phyloP scores from a whole-genome alignment of 1,140 invertebrate genomes.

The Ceratosolen solmsi region DNA sequence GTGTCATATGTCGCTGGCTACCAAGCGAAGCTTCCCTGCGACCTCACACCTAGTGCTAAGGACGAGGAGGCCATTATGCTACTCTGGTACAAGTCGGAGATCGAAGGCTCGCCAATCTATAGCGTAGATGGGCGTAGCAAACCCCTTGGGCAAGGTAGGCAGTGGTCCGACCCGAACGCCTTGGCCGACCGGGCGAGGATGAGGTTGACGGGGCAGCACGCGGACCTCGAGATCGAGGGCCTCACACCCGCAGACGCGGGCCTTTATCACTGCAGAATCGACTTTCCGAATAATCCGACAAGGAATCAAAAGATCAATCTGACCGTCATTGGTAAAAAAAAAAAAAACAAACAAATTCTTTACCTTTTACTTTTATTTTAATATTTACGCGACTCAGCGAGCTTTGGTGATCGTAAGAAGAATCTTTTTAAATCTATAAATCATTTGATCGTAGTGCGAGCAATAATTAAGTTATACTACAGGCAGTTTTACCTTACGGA shows the following conservation, averaged over 20 bases:
- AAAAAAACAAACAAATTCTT: no score
- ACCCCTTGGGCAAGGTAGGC: conserved; percentile 67
- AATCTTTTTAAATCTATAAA: no score
- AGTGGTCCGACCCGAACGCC: conserved; percentile 79
- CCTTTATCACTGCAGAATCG: conserved; percentile 83
- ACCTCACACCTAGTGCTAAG: conserved; percentile 74
- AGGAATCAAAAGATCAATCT: conserved; percentile 82
- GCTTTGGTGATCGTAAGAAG: no score
- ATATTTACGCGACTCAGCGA: no score
- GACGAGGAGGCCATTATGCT: conserved; percentile 80
- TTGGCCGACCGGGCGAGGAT: conserved; percentile 78
- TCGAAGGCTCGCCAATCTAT: conserved; percentile 71
- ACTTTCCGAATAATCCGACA: conserved; percentile 82
- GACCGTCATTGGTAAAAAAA: conserved; percentile 83
- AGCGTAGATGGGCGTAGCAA: conserved; percentile 69
- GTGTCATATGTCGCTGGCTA: conserved; percentile 79
- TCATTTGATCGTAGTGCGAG: no score
- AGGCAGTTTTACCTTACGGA: no score
- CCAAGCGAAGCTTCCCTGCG: conserved; percentile 78
- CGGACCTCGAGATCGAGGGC: conserved; percentile 74
- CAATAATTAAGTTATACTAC: no score
- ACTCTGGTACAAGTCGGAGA: conserved; percentile 82
- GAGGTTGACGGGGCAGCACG: conserved; percentile 61
- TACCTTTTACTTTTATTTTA: no score
- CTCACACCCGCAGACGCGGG: conserved; percentile 78